Evolutionary conservation across 1,140 invertebrate species (phyloP).

Genomic region (Drosophila sucinea): DNA sequence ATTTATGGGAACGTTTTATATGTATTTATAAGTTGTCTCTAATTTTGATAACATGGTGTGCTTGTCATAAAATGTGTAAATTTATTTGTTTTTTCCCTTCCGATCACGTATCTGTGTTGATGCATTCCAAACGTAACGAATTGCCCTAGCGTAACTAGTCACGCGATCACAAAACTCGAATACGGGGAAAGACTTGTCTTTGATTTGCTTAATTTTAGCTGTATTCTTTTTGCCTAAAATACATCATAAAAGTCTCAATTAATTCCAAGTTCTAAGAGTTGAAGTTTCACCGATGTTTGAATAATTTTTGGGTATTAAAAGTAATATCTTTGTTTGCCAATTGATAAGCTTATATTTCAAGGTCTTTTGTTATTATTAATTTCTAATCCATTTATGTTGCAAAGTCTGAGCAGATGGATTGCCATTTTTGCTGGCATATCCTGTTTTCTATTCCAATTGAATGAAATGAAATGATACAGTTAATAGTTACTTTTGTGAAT

Average conservation of each 20-base stretch:
- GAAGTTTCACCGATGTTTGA: background rate
- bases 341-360: background rate
- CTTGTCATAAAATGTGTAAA: slow-evolving; percentile 71
- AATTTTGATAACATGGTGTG: slow-evolving; percentile 60
- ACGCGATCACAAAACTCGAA: slow-evolving; percentile 49
- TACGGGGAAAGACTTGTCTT: too few relatives aligned
- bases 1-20: slow-evolving; percentile 54
- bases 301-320: background rate
- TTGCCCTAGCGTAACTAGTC: slow-evolving; percentile 41
- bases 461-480: too few relatives aligned
- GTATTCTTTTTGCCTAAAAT: background rate
- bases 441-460: background rate
- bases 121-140: slow-evolving; percentile 39
- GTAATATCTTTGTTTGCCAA: background rate
- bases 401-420: background rate
- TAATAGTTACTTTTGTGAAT: too few relatives aligned
- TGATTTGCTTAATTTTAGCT: too few relatives aligned
- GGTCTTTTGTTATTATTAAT: background rate
- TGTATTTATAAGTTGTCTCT: slow-evolving; percentile 42
- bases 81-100: slow-evolving; percentile 56
- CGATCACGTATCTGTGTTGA: slow-evolving; percentile 18
- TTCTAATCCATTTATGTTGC: background rate
- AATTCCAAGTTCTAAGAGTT: background rate
- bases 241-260: too few relatives aligned
- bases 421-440: background rate